A percentile compares a stretch with the other conserved stretches of the same genome.
phyloP scores from a whole-genome alignment of 2,888 invertebrate species.

The Sminthurides aquaticus region DNA sequence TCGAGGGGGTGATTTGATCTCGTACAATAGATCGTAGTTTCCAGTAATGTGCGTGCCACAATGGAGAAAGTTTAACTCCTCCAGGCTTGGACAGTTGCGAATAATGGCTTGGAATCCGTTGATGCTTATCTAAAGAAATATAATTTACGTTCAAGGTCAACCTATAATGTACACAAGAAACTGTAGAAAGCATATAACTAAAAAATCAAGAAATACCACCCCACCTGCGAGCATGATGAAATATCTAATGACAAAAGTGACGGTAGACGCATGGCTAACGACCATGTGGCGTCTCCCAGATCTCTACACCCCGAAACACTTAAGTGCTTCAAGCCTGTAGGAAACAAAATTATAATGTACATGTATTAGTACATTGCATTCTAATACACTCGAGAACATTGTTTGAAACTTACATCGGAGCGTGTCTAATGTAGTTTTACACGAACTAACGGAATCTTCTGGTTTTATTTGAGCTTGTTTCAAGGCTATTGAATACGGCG shows the following conservation, averaged over 20 bases:
- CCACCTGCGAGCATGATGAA: slow-evolving; percentile 22
- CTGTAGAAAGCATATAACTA: no score
- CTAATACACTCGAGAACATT: neutral
- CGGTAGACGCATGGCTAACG: slow-evolving; percentile 18
- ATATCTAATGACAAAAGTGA: slow-evolving; percentile 17
- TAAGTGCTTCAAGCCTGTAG: slow-evolving; percentile 15
- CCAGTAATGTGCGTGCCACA: slow-evolving; percentile 25
- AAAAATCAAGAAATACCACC: no score
- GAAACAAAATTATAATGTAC: neutral
- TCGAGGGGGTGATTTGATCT: slow-evolving; percentile 3
- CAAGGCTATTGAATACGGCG: neutral
- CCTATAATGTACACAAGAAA: no score
- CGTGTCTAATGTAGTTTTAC: neutral
- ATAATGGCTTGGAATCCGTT: slow-evolving; percentile 18
- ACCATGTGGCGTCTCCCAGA: slow-evolving; percentile 25
- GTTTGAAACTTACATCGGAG: neutral
- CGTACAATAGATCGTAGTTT: slow-evolving; percentile 13
- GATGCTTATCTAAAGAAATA: slow-evolving; percentile 22
- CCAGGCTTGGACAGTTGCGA: slow-evolving; percentile 19
- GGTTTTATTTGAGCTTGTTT: neutral
- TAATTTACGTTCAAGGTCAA: no score
- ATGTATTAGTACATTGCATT: neutral
- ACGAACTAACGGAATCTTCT: neutral
- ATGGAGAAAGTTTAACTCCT: slow-evolving; percentile 11
- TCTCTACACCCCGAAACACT: slow-evolving; percentile 19